These are phyloP conservation scores for Diacarnus erythraeanus DNA, from an alignment of 37 sponge, comb jelly and placozoan genomes.

Conservation along the genomic window DNA sequence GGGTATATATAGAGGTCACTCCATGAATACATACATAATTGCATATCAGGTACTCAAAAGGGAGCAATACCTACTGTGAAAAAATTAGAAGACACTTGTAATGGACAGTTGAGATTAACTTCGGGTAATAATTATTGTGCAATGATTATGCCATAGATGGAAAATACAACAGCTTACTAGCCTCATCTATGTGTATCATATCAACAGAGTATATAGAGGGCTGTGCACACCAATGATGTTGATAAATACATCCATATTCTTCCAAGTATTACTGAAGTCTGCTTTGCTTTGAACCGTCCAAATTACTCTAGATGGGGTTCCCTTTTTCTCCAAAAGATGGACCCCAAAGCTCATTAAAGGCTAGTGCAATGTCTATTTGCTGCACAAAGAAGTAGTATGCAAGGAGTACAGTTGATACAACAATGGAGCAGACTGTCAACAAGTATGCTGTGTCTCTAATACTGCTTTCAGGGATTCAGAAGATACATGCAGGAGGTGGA, in stretches of 20 bases:
- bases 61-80: too few species aligned
- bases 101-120: too few species aligned
- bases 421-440: slow-evolving; percentile 1
- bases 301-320: background rate
- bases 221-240: background rate
- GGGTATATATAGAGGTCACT: too few species aligned
- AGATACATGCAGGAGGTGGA: background rate
- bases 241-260: background rate
- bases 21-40: too few species aligned
- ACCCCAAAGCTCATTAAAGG: background rate
- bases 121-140: too few species aligned
- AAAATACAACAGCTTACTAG: background rate
- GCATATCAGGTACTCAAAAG: too few species aligned
- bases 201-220: background rate
- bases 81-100: too few species aligned
- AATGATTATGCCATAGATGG: background rate
- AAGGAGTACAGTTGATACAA: background rate
- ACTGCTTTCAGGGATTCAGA: slow-evolving; percentile 4
- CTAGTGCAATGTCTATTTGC: too few species aligned
- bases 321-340: too few species aligned
- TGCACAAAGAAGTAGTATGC: background rate
- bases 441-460: background rate
- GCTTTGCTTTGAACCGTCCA: background rate
- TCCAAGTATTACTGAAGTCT: background rate
- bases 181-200: background rate